Conservation (phyloP, 2,888 invertebrate genomes). For the Thysanoteuthis rhombus region DNA sequence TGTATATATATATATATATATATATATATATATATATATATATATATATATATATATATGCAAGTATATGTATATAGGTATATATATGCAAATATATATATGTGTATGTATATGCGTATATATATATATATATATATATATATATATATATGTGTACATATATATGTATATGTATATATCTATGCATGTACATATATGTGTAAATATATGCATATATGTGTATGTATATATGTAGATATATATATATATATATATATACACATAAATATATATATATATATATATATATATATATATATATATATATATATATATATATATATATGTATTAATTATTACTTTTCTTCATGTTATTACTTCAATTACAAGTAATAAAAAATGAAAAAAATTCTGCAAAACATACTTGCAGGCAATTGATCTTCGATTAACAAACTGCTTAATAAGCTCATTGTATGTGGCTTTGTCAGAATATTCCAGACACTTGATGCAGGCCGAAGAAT, state of each 20-base stretch:
- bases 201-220: neutral
- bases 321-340: neutral
- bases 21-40: neutral
- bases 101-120: too few species aligned
- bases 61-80: neutral
- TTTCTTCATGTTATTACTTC: too few species aligned
- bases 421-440: too few species aligned
- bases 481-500: too few species aligned
- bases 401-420: too few species aligned
- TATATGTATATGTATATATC: neutral
- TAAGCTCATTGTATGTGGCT: too few species aligned
- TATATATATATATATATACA: neutral
- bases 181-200: neutral
- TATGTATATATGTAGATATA: neutral
- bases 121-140: constrained; percentile 20
- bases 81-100: too few species aligned
- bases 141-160: neutral
- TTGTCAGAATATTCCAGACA: too few species aligned
- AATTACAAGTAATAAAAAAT: too few species aligned
- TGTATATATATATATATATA: neutral
- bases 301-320: neutral
- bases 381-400: too few species aligned
- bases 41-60: neutral
- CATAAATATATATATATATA: neutral
- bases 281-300: neutral